Evolutionary conservation across 2,888 invertebrate genomes (phyloP).

Genomic region (Synergus japonicus): DNA sequence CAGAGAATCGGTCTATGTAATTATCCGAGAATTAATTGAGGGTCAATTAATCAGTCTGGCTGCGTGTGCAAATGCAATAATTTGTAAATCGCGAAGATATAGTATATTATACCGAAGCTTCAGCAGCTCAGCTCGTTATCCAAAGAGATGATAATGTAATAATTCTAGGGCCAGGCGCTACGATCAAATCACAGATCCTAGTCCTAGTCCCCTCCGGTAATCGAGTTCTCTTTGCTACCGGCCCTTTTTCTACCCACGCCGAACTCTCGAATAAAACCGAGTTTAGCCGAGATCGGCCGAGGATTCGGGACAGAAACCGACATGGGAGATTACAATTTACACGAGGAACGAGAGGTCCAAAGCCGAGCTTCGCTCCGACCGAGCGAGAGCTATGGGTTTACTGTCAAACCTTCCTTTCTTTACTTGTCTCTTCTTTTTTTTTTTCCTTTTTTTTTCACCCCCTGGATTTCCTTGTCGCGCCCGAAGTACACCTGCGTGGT

Average conservation of each 20-base stretch:
- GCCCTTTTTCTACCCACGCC: conserved; percentile 45
- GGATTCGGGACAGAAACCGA: conserved; percentile 49
- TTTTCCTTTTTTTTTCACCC: conserved; percentile 35
- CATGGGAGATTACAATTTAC: conserved; percentile 53
- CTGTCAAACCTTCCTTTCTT: conserved; percentile 39
- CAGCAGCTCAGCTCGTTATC: neutral
- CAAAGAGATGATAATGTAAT: conserved; percentile 2
- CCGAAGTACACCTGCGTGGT: conserved; percentile 25
- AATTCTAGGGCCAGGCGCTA: conserved; percentile 17
- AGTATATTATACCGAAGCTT: neutral
- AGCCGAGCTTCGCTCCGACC: conserved; percentile 60
- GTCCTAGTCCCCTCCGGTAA: neutral
- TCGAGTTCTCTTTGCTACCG: conserved; percentile 53
- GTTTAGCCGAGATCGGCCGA: conserved; percentile 60
- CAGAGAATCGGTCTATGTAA: conserved; percentile 8
- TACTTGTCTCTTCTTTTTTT: conserved; percentile 28
- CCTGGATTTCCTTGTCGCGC: conserved; percentile 36
- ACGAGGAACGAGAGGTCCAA: conserved; percentile 45
- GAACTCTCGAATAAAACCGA: conserved; percentile 57
- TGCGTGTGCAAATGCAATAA: conserved; percentile 2
- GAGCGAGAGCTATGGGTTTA: conserved; percentile 53
- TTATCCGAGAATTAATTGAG: conserved; percentile 17
- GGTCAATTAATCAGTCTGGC: conserved; percentile 17
- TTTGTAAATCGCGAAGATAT: neutral
- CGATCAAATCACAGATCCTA: neutral